Evolutionary conservation across 2,888 invertebrate species (phyloP).

Genomic region (Steinernema scapterisci): DNA sequence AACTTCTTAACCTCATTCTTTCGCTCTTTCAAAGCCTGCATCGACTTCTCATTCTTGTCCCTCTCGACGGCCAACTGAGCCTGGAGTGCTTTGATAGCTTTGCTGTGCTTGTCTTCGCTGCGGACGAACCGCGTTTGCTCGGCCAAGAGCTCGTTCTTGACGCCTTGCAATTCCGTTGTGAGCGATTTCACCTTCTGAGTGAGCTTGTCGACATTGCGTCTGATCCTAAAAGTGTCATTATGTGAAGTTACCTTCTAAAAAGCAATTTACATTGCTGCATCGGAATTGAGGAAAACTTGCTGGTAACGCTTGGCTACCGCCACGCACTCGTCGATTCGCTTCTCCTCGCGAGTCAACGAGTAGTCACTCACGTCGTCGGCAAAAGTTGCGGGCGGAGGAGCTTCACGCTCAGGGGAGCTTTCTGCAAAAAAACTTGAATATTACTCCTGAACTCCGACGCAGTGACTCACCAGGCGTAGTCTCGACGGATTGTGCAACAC

Average conservation of each 20-base stretch:
- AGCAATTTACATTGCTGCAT: conserved; percentile 1
- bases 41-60: conserved; percentile 14
- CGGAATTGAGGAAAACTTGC: neutral
- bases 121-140: neutral
- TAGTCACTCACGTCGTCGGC: conserved; percentile 15
- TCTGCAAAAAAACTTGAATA: neutral
- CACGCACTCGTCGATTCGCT: conserved; percentile 6
- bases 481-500: neutral
- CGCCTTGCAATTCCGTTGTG: neutral
- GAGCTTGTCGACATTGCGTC: conserved; percentile 3
- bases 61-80: conserved; percentile 37
- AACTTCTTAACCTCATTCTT: conserved; percentile 60
- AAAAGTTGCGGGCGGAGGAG: neutral
- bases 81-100: conserved; percentile 33
- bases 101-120: conserved; percentile 37
- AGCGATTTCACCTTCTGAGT: neutral
- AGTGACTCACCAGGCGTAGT: conserved; percentile 1
- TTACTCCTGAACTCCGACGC: neutral
- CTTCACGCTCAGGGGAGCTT: conserved; percentile 13
- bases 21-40: conserved; percentile 38
- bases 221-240: neutral
- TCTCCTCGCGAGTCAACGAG: conserved; percentile 10
- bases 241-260: neutral
- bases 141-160: neutral
- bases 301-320: conserved; percentile 15